Conservation (phyloP, 2,113 vertebrate genomes). For the Thamnaconus septentrionalis region DNA sequence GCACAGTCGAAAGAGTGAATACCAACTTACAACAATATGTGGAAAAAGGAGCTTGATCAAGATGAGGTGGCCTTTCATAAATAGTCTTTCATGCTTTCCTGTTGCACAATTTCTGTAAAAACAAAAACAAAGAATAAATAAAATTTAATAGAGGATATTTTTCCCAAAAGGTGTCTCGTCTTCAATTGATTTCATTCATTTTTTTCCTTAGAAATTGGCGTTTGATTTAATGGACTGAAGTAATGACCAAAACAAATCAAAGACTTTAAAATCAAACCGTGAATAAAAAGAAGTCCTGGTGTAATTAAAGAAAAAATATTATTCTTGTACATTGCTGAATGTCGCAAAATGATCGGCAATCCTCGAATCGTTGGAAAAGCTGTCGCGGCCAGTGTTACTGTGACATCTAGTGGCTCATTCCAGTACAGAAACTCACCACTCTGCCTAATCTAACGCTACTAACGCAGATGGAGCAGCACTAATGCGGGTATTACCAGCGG, state of each 20-base stretch:
- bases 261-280: too few relatives aligned
- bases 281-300: too few relatives aligned
- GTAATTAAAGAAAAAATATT: too few relatives aligned
- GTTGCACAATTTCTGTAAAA: conserved; percentile 77
- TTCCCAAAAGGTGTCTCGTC: background rate
- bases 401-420: conserved; percentile 44
- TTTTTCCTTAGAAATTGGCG: too few relatives aligned
- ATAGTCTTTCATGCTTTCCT: conserved; percentile 57
- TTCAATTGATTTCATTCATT: background rate
- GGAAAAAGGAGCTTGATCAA: conserved; percentile 30
- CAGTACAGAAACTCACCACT: background rate
- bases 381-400: background rate
- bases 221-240: too few relatives aligned
- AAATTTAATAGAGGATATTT: conserved; percentile 65
- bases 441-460: background rate
- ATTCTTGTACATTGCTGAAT: too few relatives aligned
- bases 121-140: conserved; percentile 51
- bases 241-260: too few relatives aligned
- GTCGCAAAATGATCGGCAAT: too few relatives aligned
- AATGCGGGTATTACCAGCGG: too few relatives aligned
- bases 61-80: conserved; percentile 60
- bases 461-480: too few relatives aligned
- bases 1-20: conserved; percentile 49
- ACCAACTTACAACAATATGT: conserved; percentile 29
- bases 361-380: background rate